A percentile compares a stretch with the other conserved stretches of the same genome.
Conservation (phyloP, 1,140 invertebrate species). For the Pachypsylla venusta region DNA sequence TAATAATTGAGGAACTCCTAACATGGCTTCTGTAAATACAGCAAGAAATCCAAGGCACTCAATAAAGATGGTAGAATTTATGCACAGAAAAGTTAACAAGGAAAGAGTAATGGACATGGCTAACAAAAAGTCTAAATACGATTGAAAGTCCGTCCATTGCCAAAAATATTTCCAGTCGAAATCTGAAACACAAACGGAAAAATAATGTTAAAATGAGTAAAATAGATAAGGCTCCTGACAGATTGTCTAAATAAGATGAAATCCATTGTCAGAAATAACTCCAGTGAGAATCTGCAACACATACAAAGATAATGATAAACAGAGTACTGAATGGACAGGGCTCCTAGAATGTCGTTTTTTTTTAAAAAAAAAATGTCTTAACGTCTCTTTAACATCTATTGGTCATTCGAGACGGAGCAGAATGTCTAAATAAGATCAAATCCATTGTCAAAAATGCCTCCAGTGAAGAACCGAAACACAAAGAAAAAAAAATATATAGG, state of each 20-base stretch:
- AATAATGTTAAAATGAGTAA: conserved; percentile 16
- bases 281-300: background rate
- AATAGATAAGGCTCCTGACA: too few relatives aligned
- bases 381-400: too few relatives aligned
- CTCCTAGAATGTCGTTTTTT: too few relatives aligned
- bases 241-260: conserved; percentile 9
- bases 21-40: conserved; percentile 89
- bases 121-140: conserved; percentile 84
- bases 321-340: too few relatives aligned
- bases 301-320: too few relatives aligned
- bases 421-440: too few relatives aligned
- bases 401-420: too few relatives aligned
- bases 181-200: conserved; percentile 44
- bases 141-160: conserved; percentile 97
- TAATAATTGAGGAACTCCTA: conserved; percentile 84
- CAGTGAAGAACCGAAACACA: too few relatives aligned
- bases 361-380: too few relatives aligned
- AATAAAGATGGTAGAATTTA: conserved; percentile 64
- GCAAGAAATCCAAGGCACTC: conserved; percentile 85
- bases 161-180: conserved; percentile 87
- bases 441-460: too few relatives aligned
- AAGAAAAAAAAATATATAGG: too few relatives aligned
- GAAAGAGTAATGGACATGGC: conserved; percentile 69
- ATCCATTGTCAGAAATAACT: conserved; percentile 15
- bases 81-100: conserved; percentile 72